Evolutionary conservation across 2,888 invertebrate species (phyloP).

Genomic region (Glyphotaelius pellucidus): DNA sequence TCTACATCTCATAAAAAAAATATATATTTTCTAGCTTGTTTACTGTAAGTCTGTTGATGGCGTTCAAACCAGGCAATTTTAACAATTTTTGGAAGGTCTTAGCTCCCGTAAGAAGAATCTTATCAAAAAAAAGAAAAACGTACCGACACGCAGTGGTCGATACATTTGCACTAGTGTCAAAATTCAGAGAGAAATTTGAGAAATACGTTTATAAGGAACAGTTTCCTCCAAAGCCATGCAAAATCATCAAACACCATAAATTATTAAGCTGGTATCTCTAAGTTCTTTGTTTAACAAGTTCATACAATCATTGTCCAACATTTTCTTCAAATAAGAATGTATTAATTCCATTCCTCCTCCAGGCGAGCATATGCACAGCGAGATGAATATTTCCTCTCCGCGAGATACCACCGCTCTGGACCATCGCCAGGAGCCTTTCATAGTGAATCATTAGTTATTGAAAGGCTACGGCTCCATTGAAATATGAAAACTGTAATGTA

Average conservation of each 20-base stretch:
- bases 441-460: slow-evolving; percentile 61
- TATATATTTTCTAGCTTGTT: too few relatives aligned
- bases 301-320: background rate
- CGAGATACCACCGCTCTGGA: background rate
- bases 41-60: too few relatives aligned
- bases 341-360: background rate
- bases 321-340: background rate
- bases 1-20: too few relatives aligned
- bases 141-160: too few relatives aligned
- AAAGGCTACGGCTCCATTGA: slow-evolving; percentile 54
- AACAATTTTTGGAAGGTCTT: too few relatives aligned
- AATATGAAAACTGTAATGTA: slow-evolving; percentile 54
- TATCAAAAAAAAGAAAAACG: too few relatives aligned
- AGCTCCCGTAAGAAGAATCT: too few relatives aligned
- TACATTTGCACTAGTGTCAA: too few relatives aligned
- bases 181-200: too few relatives aligned
- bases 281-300: background rate
- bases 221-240: too few relatives aligned
- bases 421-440: slow-evolving; percentile 54
- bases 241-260: background rate
- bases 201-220: too few relatives aligned
- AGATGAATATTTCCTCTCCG: background rate
- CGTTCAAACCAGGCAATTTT: too few relatives aligned
- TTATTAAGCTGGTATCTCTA: background rate
- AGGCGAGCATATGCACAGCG: background rate